phyloP scores from a whole-genome alignment of 2,797 vertebrate species.

The Hydrolagus colliei region DNA sequence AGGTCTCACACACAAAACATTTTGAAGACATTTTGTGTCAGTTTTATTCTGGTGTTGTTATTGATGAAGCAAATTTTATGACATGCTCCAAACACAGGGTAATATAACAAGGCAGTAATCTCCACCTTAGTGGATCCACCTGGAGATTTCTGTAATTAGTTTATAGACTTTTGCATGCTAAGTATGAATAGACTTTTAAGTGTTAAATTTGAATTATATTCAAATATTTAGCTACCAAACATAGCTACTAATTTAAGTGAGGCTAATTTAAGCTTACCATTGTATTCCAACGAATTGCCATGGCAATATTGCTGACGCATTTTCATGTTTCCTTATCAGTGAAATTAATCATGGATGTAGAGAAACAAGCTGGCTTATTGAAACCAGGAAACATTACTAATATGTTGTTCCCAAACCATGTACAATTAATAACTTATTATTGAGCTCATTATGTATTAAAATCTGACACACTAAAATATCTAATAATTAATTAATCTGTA shows the following conservation, averaged over 20 bases:
- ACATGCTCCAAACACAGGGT: not conserved
- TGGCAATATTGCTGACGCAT: not conserved
- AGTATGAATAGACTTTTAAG: not conserved
- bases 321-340: slow-evolving; percentile 10
- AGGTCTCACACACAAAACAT: not conserved
- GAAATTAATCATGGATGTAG: not conserved
- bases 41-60: not conserved
- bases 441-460: not conserved
- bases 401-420: not conserved
- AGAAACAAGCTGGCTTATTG: slow-evolving; percentile 1
- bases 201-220: slow-evolving; percentile 9
- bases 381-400: not conserved
- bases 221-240: not conserved
- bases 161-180: not conserved
- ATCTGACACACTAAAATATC: no score
- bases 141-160: no score
- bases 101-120: not conserved
- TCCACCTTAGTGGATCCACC: not conserved
- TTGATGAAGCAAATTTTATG: not conserved
- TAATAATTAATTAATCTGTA: not conserved
- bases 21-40: not conserved
- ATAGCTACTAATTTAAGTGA: not conserved
- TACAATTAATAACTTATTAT: slow-evolving; percentile 5
- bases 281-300: not conserved
- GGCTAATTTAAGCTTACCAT: not conserved